phyloP scores from a whole-genome alignment of 2,113 vertebrate species.

The Procapra przewalskii region DNA sequence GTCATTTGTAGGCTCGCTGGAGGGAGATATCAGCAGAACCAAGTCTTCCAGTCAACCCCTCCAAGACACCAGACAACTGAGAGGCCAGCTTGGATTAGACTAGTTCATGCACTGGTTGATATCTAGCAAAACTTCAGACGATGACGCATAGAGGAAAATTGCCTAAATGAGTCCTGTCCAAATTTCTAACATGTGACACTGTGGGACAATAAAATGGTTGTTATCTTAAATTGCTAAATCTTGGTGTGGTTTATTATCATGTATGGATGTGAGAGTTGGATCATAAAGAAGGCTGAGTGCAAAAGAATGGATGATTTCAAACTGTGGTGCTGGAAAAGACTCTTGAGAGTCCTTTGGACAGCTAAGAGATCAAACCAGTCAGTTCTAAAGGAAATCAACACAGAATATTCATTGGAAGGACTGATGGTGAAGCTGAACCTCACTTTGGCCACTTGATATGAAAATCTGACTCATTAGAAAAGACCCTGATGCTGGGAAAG shows the following conservation, averaged over 20 bases:
- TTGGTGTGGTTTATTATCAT: neutral
- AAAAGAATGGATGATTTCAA: neutral
- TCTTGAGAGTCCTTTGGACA: neutral
- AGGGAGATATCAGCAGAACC: neutral
- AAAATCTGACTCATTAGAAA: neutral
- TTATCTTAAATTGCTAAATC: neutral
- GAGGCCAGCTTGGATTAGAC: neutral
- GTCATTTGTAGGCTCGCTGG: neutral
- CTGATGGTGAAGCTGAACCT: neutral
- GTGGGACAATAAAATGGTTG: neutral
- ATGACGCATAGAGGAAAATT: neutral
- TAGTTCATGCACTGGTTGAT: neutral
- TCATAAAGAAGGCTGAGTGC: neutral
- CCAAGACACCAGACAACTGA: neutral
- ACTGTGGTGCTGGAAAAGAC: neutral
- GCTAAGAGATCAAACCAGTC: neutral
- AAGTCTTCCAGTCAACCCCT: neutral
- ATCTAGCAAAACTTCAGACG: neutral
- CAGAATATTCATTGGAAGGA: neutral
- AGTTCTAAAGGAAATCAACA: neutral
- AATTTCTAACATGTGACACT: neutral
- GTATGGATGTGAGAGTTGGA: neutral
- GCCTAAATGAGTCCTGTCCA: neutral
- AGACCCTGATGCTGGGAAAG: neutral
- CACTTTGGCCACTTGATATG: neutral